Percentiles rank a stretch among this genome's conserved stretches.
phyloP scores from a whole-genome alignment of 92 coral and sea anemone genomes.

The Isaurus tuberculatus region DNA sequence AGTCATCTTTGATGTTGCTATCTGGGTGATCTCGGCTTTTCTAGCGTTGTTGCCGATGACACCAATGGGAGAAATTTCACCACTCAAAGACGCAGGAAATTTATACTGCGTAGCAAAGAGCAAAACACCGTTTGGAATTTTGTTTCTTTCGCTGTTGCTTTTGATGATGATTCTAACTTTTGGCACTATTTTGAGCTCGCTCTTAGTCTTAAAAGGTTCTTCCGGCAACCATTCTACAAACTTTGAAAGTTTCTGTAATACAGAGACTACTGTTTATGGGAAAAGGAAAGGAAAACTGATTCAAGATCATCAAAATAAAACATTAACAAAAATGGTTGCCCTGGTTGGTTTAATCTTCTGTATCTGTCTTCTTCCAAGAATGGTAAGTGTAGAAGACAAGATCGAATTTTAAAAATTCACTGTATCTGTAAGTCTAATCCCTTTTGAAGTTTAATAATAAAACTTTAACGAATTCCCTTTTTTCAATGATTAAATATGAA shows the following conservation, averaged over 20 bases:
- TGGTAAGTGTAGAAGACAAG: conserved; percentile 55
- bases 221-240: not conserved
- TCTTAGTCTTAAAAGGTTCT: not conserved
- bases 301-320: conserved; percentile 32
- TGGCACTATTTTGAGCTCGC: conserved; percentile 44
- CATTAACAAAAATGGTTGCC: conserved; percentile 61
- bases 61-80: conserved; percentile 56
- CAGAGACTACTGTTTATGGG: not conserved
- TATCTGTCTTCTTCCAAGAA: conserved; percentile 66
- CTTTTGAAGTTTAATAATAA: too few relatives aligned
- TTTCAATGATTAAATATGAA: too few relatives aligned
- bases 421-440: too few relatives aligned
- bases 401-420: not conserved
- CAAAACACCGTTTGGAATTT: conserved; percentile 53
- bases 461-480: too few relatives aligned
- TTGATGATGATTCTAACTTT: conserved; percentile 45
- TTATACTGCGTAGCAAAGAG: conserved; percentile 64
- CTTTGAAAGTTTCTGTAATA: not conserved
- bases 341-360: conserved; percentile 58
- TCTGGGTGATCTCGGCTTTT: conserved; percentile 71
- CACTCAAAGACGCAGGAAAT: conserved; percentile 48
- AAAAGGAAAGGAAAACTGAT: conserved; percentile 27
- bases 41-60: conserved; percentile 73
- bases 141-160: conserved; percentile 55
- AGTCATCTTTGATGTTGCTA: conserved; percentile 32